Conservation (phyloP, 2,113 vertebrate species). For the Collichthys lucidus region DNA sequence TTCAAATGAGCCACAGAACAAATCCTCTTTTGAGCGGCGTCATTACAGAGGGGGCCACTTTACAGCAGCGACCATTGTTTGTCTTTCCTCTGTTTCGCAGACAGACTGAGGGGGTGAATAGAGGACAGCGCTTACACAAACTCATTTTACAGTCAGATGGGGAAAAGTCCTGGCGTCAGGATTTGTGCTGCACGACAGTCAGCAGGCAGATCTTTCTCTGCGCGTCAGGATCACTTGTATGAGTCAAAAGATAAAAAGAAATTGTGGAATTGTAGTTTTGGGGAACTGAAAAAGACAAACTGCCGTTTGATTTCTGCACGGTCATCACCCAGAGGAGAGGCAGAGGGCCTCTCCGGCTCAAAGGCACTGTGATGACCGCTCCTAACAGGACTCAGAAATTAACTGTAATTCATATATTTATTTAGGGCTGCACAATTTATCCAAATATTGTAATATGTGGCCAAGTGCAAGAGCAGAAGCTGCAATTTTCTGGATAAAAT, state of each 20-base stretch:
- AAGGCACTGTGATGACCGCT: not conserved
- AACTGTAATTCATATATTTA: not conserved
- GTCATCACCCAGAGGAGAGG: not conserved
- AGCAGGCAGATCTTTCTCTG: slow-evolving; percentile 23
- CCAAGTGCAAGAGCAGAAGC: too few species aligned
- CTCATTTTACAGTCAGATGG: slow-evolving; percentile 26
- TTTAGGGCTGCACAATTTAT: too few species aligned
- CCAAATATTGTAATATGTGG: too few species aligned
- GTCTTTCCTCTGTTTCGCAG: slow-evolving; percentile 57
- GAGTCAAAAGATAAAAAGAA: not conserved
- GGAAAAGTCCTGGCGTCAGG: slow-evolving; percentile 28
- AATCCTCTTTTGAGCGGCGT: slow-evolving; percentile 35
- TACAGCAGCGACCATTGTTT: slow-evolving; percentile 48
- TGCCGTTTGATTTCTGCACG: not conserved
- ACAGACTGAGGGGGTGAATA: slow-evolving; percentile 29
- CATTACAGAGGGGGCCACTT: slow-evolving; percentile 40
- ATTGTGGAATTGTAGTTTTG: not conserved
- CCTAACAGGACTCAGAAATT: not conserved
- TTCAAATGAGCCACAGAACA: slow-evolving; percentile 38
- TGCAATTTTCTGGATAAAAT: too few species aligned
- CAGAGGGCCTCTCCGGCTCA: too few species aligned
- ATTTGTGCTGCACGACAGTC: slow-evolving; percentile 27
- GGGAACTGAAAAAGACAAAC: not conserved
- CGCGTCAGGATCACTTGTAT: not conserved
- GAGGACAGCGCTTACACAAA: slow-evolving; percentile 30